Conservation (phyloP, 2,797 vertebrate species). For the Cirrhinus mrigala region DNA sequence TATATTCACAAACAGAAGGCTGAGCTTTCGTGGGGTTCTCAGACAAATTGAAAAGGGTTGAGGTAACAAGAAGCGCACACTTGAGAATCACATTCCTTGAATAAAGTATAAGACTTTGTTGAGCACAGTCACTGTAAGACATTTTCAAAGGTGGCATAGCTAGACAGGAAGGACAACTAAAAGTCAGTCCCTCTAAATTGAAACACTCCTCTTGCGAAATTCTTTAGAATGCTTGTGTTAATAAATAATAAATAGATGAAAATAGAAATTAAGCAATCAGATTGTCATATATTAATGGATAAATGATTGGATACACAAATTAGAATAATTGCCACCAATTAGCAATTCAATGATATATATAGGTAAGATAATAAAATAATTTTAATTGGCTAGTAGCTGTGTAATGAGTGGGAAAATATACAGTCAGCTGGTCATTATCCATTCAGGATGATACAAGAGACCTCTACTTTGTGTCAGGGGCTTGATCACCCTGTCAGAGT, state of each 20-base stretch:
- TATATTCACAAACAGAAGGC: slow-evolving; percentile 46
- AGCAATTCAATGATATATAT: background rate
- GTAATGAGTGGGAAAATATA: background rate
- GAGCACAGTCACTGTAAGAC: slow-evolving; percentile 36
- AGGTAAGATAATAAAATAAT: background rate
- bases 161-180: slow-evolving; percentile 51
- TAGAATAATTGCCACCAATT: background rate
- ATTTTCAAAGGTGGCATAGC: slow-evolving; percentile 39
- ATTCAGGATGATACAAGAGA: slow-evolving; percentile 13
- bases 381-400: background rate
- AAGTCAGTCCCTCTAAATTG: slow-evolving; percentile 54
- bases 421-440: background rate
- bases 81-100: slow-evolving; percentile 42
- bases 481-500: background rate
- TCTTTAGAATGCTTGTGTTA: slow-evolving; percentile 33
- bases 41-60: slow-evolving; percentile 44
- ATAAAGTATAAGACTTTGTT: slow-evolving; percentile 48
- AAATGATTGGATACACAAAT: background rate
- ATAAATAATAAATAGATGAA: slow-evolving; percentile 48
- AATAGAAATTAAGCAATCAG: slow-evolving; percentile 5
- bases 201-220: slow-evolving; percentile 38
- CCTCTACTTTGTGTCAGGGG: background rate
- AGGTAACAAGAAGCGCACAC: slow-evolving; percentile 28
- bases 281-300: background rate
- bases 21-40: slow-evolving; percentile 6